Conservation (phyloP, 2,797 vertebrate species). For the Squalus acanthias region DNA sequence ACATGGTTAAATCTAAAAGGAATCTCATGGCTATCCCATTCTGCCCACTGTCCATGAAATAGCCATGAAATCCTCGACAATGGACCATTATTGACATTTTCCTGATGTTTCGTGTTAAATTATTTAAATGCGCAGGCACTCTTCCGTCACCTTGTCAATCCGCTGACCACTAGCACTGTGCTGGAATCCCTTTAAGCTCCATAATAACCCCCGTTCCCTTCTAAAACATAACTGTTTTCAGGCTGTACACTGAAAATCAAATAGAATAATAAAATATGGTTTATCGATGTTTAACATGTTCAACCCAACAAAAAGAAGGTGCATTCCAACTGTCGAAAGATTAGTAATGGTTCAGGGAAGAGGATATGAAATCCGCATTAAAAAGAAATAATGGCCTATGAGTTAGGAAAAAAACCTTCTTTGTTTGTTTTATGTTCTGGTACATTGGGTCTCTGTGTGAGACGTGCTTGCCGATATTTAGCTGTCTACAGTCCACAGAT, state of each 20-base stretch:
- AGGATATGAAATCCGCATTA: not conserved
- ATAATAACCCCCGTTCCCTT: not conserved
- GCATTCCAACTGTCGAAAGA: not conserved
- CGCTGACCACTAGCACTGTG: not conserved
- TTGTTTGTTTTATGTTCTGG: not conserved
- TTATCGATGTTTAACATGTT: not conserved
- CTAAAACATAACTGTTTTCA: not conserved
- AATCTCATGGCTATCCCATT: not conserved
- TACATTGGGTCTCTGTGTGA: not conserved
- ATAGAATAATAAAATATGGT: not conserved
- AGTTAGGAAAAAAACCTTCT: not conserved
- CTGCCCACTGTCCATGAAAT: not conserved
- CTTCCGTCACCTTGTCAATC: not conserved
- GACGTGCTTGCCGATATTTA: not conserved
- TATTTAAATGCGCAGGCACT: not conserved
- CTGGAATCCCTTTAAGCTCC: not conserved
- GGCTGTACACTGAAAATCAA: not conserved
- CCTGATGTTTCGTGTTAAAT: not conserved
- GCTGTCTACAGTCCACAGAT: not conserved
- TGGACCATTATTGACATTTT: constrained; percentile 5
- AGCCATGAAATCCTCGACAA: constrained; percentile 8
- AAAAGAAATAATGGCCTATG: not conserved
- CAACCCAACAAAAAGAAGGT: not conserved
- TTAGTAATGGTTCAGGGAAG: not conserved
- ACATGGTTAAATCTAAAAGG: not conserved